These are phyloP conservation scores for Sturnira hondurensis DNA, from an alignment of 2,113 vertebrate genomes.

Conservation along the genomic window DNA sequence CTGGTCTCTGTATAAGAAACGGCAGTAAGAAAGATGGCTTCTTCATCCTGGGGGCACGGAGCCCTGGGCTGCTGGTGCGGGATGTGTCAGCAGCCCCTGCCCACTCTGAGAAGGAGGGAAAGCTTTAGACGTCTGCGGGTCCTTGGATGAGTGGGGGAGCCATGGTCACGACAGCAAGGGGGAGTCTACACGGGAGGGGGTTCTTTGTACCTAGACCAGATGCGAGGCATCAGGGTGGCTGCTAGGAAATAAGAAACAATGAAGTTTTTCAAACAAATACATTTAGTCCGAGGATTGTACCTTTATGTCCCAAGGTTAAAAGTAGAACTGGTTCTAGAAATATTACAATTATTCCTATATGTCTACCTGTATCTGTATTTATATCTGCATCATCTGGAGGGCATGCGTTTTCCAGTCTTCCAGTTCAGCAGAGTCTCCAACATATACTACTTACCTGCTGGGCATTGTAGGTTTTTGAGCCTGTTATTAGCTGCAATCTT, in stretches of 20 bases:
- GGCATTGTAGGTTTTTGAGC: neutral
- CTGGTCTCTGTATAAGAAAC: neutral
- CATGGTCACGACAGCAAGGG: neutral
- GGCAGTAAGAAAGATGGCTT: neutral
- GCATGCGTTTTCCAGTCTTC: neutral
- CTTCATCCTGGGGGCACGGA: rapidly evolving
- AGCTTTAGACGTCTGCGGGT: neutral
- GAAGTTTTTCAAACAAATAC: neutral
- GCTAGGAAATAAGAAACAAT: neutral
- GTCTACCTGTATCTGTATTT: neutral
- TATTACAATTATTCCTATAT: neutral
- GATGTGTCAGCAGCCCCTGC: neutral
- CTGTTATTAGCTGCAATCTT: neutral
- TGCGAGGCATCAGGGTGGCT: rapidly evolving
- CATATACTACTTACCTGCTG: neutral
- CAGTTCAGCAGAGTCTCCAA: neutral
- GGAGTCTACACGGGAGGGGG: neutral
- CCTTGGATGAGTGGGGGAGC: neutral
- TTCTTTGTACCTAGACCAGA: neutral
- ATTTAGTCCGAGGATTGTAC: neutral
- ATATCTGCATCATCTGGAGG: neutral
- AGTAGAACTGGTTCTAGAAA: neutral
- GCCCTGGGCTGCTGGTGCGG: rapidly evolving
- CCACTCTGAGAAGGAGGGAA: neutral
- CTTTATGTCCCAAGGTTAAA: neutral